Base-by-base conservation (phyloP, 2,113 vertebrate species). In the Gymnobelideus leadbeateri region DNA sequence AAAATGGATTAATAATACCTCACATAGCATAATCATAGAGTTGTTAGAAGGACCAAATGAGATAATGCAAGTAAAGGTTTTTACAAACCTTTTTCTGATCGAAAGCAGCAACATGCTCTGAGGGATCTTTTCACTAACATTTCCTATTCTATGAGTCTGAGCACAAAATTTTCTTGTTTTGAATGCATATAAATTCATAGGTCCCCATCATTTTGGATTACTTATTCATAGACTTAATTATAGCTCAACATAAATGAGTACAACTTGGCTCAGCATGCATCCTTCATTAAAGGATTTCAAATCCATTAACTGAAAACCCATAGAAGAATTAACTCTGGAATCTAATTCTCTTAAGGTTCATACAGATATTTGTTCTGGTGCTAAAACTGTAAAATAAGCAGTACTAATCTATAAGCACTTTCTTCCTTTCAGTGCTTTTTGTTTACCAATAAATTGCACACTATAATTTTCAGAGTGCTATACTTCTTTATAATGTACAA, bases 201-300 rank as follows among this genome's bases (percentile, higher is more conserved):
- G n/a, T 46, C 57, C 57, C 91, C 91, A 54, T 46, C 89, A 92
- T 90, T 95, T 49, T 51, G 10, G 91, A 95, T 97, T 12, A 93
- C 49, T 97, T 96, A 93, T 95, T 97, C 51, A 91, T 93, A 47
- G 91, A 51, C 54, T 89, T 96, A 96, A 96, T 96, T 95, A 93
- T 90, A 91, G 92, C 47, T 43, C 19, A 51, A 92, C 90, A 91
- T 12, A 51, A 93, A 61, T 11, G 3, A 68, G 24, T 57, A 25
- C 89, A 23, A 92, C 49, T 96, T 47, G 7, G 31, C 51, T 93
- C 50, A 50, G n/a, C 46, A 21, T 8, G 54, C 14, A 89, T n/a
- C 90, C 94, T 94, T 96, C 91, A 52, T 95, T 92, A 97, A 92
- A 89, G 55, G 37, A 93, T 92, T 93, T 91, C 52, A 95, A 96